phyloP scores from a whole-genome alignment of 2,113 vertebrate species.

The Ceratotherium simum region DNA sequence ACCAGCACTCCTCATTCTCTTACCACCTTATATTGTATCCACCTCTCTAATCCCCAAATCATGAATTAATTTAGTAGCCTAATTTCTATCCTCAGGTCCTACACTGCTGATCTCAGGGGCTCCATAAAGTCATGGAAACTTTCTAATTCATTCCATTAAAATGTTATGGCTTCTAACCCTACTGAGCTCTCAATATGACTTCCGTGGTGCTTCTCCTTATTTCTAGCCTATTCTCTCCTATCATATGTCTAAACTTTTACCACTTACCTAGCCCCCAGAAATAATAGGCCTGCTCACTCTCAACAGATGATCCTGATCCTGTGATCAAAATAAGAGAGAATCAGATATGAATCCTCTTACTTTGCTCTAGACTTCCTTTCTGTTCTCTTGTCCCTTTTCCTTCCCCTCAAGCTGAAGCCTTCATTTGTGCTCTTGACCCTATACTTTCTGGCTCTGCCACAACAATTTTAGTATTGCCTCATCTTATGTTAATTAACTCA shows the following conservation, averaged over 20 bases:
- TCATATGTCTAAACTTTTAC: background rate
- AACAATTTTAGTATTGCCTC: background rate
- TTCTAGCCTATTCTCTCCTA: background rate
- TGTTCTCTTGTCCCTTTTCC: background rate
- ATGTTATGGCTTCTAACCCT: background rate
- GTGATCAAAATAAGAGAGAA: background rate
- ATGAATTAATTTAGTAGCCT: background rate
- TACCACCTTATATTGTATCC: background rate
- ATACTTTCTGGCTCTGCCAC: background rate
- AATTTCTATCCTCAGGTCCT: conserved; percentile 1
- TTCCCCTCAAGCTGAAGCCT: background rate
- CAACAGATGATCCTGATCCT: background rate
- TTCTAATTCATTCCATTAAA: conserved; percentile 40
- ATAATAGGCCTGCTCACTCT: background rate
- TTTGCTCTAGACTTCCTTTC: background rate
- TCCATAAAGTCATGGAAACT: background rate
- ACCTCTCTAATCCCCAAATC: background rate
- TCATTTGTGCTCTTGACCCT: background rate
- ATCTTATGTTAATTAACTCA: background rate
- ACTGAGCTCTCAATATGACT: background rate
- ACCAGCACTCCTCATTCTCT: background rate
- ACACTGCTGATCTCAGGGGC: background rate
- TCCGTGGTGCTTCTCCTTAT: background rate
- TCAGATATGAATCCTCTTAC: background rate
- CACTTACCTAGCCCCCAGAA: background rate